Conservation (phyloP, 1,140 invertebrate species). For the Vollenhovia emeryi region DNA sequence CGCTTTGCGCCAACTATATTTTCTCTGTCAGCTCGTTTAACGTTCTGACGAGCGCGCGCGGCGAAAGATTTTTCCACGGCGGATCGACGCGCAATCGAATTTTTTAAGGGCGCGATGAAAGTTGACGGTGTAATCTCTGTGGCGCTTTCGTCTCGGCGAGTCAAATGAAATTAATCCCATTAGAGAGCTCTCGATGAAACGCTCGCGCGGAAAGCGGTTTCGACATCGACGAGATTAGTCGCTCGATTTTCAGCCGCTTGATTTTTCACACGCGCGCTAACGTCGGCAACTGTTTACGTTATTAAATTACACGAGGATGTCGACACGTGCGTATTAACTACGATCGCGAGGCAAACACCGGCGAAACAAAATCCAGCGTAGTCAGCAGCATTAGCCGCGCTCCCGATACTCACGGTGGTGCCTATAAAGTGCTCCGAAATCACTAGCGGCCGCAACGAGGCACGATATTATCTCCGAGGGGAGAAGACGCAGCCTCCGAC, state of each 20-base stretch:
- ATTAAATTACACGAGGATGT: not conserved
- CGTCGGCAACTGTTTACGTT: not conserved
- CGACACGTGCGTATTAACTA: not conserved
- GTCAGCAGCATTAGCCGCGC: not conserved
- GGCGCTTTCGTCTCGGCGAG: slow-evolving; percentile 25
- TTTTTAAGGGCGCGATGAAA: slow-evolving; percentile 38
- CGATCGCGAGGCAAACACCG: slow-evolving; percentile 15
- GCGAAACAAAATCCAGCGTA: not conserved
- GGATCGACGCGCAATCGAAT: slow-evolving; percentile 53
- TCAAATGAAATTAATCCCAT: slow-evolving; percentile 43
- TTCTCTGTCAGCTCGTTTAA: slow-evolving; percentile 58
- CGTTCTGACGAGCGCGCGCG: slow-evolving; percentile 55
- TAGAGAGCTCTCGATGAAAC: not conserved
- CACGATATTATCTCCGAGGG: slow-evolving; percentile 65
- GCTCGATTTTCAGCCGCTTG: not conserved
- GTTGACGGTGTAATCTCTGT: slow-evolving; percentile 34
- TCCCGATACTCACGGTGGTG: slow-evolving; percentile 12
- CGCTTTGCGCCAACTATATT: slow-evolving; percentile 65
- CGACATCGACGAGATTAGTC: not conserved
- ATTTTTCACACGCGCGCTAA: not conserved
- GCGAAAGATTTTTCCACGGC: slow-evolving; percentile 23
- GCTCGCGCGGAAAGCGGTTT: not conserved
- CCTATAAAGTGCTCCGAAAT: slow-evolving; percentile 46
- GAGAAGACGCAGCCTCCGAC: slow-evolving; percentile 35
- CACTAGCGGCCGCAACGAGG: slow-evolving; percentile 40